Conservation (phyloP, 35 echinoderm and acorn worm genomes). For the Apostichopus parvimensis region DNA sequence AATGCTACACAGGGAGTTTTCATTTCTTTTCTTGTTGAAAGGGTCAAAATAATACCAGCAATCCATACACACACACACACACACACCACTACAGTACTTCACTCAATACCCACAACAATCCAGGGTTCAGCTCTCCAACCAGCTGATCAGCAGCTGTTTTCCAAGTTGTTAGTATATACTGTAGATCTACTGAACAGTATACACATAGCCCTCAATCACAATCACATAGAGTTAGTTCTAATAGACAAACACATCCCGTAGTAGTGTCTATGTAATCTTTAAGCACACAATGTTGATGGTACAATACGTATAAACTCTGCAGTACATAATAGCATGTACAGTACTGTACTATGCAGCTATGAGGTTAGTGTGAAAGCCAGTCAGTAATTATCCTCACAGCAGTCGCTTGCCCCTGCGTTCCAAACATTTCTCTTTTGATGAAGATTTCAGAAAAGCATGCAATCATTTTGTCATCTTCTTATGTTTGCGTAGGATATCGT, state of each 20-base stretch:
- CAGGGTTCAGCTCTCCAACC: not conserved
- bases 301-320: too few species aligned
- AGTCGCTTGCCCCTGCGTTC: not conserved
- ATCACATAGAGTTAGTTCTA: not conserved
- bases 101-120: not conserved
- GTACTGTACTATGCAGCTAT: not conserved
- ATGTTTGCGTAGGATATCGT: too few species aligned
- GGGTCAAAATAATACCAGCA: too few species aligned
- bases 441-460: too few species aligned
- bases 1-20: too few species aligned
- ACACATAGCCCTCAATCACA: too few species aligned
- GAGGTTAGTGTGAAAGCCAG: not conserved
- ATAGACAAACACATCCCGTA: not conserved
- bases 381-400: not conserved
- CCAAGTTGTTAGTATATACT: not conserved
- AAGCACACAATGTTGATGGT: not conserved
- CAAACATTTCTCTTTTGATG: not conserved
- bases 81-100: too few species aligned
- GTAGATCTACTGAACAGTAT: too few species aligned
- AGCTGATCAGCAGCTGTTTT: not conserved
- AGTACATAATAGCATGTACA: too few species aligned
- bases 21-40: too few species aligned
- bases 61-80: too few species aligned
- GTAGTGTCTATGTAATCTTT: not conserved
- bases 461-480: too few species aligned